Evolutionary conservation across 2,113 vertebrate genomes (phyloP).

Genomic region (Labrus mixtus): DNA sequence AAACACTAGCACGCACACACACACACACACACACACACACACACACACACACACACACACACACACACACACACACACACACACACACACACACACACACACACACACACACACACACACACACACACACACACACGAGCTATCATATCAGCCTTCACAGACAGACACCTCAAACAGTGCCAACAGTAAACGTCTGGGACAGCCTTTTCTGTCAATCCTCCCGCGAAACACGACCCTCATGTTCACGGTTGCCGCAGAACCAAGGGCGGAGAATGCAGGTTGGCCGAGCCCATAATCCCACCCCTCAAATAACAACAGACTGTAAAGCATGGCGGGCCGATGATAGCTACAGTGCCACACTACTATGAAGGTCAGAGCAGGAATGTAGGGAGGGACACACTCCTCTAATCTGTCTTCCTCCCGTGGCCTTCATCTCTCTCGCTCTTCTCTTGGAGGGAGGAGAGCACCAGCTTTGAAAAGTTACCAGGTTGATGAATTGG

Average conservation of each 20-base stretch:
- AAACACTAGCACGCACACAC: conserved; percentile 52
- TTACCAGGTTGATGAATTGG: conserved; percentile 73
- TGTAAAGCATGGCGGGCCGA: conserved; percentile 66
- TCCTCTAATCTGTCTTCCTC: conserved; percentile 71
- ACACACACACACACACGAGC: conserved; percentile 19
- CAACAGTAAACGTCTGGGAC: conserved; percentile 69
- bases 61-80: too few species aligned
- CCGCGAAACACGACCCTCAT: conserved; percentile 58
- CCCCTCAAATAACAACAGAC: conserved; percentile 39
- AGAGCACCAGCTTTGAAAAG: conserved; percentile 64
- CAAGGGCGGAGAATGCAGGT: conserved; percentile 58
- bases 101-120: too few species aligned
- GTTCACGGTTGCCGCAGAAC: conserved; percentile 44
- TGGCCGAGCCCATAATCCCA: conserved; percentile 42
- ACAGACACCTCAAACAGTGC: conserved; percentile 69
- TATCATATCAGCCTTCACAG: conserved; percentile 65
- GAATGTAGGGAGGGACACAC: conserved; percentile 74
- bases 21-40: conserved; percentile 16
- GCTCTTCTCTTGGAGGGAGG: conserved; percentile 34
- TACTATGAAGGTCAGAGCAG: conserved; percentile 66
- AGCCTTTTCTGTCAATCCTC: conserved; percentile 53
- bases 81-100: too few species aligned
- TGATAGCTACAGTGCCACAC: conserved; percentile 67
- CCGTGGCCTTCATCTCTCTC: conserved; percentile 69
- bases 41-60: too few species aligned